A percentile compares a stretch with the other conserved stretches of the same genome.
These are phyloP conservation scores for Chironomus striatipennis DNA, from an alignment of 1,140 invertebrate species.

Conservation along the genomic window DNA sequence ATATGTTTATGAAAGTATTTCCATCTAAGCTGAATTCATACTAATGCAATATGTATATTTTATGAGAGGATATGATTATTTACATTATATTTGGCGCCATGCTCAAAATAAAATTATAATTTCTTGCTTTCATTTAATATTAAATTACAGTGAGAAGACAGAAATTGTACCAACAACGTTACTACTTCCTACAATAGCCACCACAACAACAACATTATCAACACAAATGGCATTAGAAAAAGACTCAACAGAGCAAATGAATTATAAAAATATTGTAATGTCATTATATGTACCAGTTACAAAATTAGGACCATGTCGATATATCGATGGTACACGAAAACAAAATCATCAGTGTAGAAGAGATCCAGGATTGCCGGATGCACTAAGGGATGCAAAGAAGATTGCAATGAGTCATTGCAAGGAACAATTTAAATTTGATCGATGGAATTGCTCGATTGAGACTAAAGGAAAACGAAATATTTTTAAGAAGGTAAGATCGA, in stretches of 20 bases:
- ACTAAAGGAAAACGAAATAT: constrained; percentile 44
- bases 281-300: constrained; percentile 37
- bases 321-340: constrained; percentile 37
- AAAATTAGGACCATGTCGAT: constrained; percentile 36
- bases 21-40: too few species aligned
- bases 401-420: constrained; percentile 48
- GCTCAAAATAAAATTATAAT: not conserved
- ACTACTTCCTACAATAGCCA: constrained; percentile 31
- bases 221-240: not conserved
- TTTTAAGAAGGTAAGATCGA: constrained; percentile 43
- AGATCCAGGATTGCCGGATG: constrained; percentile 43
- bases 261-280: constrained; percentile 38
- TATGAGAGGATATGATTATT: not conserved
- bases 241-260: not conserved
- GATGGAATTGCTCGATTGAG: constrained; percentile 53
- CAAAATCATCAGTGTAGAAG: constrained; percentile 45
- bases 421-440: constrained; percentile 49
- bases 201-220: constrained; percentile 34
- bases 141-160: not conserved
- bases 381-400: constrained; percentile 43
- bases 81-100: not conserved
- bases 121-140: not conserved
- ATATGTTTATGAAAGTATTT: too few species aligned
- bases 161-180: not conserved
- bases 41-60: too few species aligned